Conservation (phyloP, 2,113 vertebrate genomes). For the Solea solea region DNA sequence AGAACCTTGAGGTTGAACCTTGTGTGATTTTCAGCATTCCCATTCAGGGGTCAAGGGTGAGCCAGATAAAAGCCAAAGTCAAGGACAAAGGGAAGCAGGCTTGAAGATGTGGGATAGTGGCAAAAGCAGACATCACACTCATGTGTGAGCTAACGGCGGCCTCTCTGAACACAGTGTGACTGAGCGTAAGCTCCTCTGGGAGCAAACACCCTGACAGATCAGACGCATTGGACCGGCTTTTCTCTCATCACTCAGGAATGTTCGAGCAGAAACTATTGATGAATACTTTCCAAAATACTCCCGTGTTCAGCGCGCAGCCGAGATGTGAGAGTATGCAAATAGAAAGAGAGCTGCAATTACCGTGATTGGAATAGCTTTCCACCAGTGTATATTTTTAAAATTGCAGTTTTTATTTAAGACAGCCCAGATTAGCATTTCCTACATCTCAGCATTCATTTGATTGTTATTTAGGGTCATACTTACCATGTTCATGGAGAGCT, state of each 20-base stretch:
- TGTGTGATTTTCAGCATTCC: conserved; percentile 34
- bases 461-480: too few species aligned
- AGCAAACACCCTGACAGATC: conserved; percentile 33
- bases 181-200: conserved; percentile 22
- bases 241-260: conserved; percentile 52
- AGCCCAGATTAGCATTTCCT: not conserved
- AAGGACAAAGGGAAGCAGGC: conserved; percentile 33
- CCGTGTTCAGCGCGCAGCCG: conserved; percentile 22
- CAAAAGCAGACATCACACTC: conserved; percentile 32
- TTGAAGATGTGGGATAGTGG: conserved; percentile 2
- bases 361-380: not conserved
- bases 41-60: conserved; percentile 22
- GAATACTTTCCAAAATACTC: conserved; percentile 33
- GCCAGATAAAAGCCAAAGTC: conserved; percentile 37
- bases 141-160: conserved; percentile 23
- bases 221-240: conserved; percentile 34
- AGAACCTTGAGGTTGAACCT: conserved; percentile 18
- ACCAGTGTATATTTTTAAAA: too few species aligned
- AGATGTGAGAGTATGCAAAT: not conserved
- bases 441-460: too few species aligned
- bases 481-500: too few species aligned
- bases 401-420: not conserved
- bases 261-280: conserved; percentile 29
- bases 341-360: conserved; percentile 1
- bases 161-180: conserved; percentile 15